These are phyloP conservation scores for Pelodytes ibericus DNA, from an alignment of 2,797 vertebrate species.

Conservation along the genomic window DNA sequence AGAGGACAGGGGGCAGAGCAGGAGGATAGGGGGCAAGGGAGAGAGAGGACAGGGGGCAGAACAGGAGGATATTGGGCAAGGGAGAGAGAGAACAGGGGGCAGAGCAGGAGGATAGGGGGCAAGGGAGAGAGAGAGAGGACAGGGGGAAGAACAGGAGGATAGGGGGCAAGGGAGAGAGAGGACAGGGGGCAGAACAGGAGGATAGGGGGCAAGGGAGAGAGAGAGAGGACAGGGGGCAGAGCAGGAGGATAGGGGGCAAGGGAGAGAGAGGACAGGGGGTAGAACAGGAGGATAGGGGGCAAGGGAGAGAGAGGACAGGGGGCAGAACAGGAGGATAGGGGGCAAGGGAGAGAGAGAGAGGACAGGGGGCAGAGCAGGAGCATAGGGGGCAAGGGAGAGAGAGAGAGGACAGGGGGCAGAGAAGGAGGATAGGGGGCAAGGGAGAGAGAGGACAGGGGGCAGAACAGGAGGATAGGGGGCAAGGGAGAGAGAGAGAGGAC, in stretches of 20 bases:
- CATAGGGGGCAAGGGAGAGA: not conserved
- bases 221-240: not conserved
- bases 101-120: not conserved
- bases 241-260: not conserved
- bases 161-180: not conserved
- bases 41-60: not conserved
- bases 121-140: not conserved
- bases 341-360: not conserved
- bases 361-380: not conserved
- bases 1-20: not conserved
- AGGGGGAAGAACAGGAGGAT: not conserved
- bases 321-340: not conserved
- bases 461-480: not conserved
- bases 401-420: not conserved
- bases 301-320: not conserved
- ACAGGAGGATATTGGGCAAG: not conserved
- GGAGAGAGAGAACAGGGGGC: not conserved
- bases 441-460: not conserved
- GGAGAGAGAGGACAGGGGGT: not conserved
- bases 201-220: not conserved
- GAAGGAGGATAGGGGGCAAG: not conserved
- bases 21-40: not conserved
- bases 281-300: not conserved
- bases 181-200: not conserved
- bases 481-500: not conserved